Base-by-base conservation (phyloP, 2,113 vertebrate genomes). In the Sphyrna mokarran region DNA sequence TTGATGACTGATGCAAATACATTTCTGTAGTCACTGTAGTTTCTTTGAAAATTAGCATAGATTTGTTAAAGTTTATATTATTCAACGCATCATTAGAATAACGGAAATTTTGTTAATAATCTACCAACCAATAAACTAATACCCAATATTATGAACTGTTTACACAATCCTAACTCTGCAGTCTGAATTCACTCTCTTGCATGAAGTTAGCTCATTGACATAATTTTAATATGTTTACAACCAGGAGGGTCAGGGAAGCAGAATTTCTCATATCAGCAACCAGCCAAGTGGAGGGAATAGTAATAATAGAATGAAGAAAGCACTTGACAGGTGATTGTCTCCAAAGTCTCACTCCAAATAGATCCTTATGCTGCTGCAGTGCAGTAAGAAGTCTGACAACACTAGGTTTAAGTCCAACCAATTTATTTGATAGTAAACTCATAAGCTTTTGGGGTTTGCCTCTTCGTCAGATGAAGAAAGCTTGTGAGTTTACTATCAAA, bases 61-160 rank as follows among this genome's bases (percentile, higher is more conserved):
- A 23, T 6, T 48, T 11, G 26, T 7, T 70, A 20, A 13, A 54
- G 11, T 72, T 54, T 43, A 95, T 48, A 40, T 33, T 33, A 72
- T 54, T 43, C 40, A 72, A 72, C 11, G 33, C 23, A 48, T 29
- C 18, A 95, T 48, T 29, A 48, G 8, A 43, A 8, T 20, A 16
- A 72, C 3, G 13, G 23, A 95, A 95, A 95, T 72, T 26, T 95
- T 95, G 33, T 94, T 40, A 94, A 70, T 94, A 94, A 48, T 22
- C 10, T 68, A 29, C 63, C 16, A 18, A 93, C 29, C 29, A 83
- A 87, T 80, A 87, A 48, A 26, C 86, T 89, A 54, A 89, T 89
- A 58, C 0, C 9, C 29, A 48, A 43, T 26, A 48, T 91, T 63
- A 66, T 37, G 11, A 29, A 13, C 26, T 61, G 54, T 18, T 91